Conservation (phyloP, 2,797 vertebrate genomes). For the Tapera naevia region DNA sequence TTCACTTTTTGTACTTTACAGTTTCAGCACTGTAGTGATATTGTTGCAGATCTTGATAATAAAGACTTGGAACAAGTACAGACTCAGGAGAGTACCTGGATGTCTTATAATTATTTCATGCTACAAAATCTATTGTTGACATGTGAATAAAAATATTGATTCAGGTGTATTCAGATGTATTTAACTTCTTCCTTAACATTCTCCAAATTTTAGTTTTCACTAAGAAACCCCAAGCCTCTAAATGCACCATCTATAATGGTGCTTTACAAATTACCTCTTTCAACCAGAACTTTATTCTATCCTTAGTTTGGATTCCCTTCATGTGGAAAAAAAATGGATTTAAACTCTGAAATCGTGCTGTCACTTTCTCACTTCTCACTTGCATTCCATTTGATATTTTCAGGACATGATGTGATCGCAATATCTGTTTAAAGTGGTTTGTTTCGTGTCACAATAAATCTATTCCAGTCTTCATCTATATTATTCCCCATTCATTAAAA, state of each 20-base stretch:
- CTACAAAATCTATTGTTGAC: neutral
- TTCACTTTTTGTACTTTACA: neutral
- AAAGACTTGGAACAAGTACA: too few species aligned
- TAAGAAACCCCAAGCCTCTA: neutral
- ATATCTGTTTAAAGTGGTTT: neutral
- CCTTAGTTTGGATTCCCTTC: neutral
- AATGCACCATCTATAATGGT: neutral
- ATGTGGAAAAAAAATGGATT: conserved; percentile 9
- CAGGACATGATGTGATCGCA: neutral
- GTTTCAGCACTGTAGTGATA: neutral
- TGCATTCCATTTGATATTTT: neutral
- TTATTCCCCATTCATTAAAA: neutral
- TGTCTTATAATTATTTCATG: neutral
- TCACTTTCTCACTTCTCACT: neutral
- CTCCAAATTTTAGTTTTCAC: neutral
- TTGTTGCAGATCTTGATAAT: too few species aligned
- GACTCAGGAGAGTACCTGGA: too few species aligned
- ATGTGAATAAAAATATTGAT: neutral
- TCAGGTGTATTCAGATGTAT: neutral
- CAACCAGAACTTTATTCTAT: neutral
- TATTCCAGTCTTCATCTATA: neutral
- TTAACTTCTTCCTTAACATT: neutral
- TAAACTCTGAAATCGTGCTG: neutral
- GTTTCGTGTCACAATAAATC: neutral
- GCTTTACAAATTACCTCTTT: neutral